phyloP scores from a whole-genome alignment of 2,888 invertebrate genomes.

The Ophion slaviceki region DNA sequence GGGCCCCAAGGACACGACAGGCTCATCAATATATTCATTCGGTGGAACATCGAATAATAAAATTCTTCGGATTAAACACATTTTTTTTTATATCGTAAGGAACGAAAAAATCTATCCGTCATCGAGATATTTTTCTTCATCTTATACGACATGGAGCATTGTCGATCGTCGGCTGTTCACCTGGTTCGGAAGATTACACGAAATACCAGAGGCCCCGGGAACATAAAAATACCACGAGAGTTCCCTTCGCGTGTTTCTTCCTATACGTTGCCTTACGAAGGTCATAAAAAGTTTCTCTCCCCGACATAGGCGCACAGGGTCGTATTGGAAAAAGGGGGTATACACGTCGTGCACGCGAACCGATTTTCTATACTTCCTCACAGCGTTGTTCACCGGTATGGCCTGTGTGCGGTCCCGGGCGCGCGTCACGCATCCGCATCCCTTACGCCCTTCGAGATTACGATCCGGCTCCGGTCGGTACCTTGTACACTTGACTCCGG shows the following conservation, averaged over 20 bases:
- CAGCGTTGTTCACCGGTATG: conserved; percentile 29
- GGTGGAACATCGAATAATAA: neutral
- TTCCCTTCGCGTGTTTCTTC: conserved; percentile 47
- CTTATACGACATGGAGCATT: neutral
- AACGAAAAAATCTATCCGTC: neutral
- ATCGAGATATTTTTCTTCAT: neutral
- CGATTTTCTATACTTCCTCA: conserved; percentile 62
- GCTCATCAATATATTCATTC: too few species aligned
- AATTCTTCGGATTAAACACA: neutral
- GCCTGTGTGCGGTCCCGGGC: conserved; percentile 48
- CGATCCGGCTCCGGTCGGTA: conserved; percentile 26
- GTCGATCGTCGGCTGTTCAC: conserved; percentile 18
- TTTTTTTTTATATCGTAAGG: neutral
- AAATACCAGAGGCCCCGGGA: conserved; percentile 33
- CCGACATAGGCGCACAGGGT: conserved; percentile 46
- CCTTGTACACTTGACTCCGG: conserved; percentile 8
- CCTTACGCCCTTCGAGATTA: conserved; percentile 37
- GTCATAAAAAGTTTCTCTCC: conserved; percentile 57
- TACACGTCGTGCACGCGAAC: conserved; percentile 51
- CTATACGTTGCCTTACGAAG: conserved; percentile 34
- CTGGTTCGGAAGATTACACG: conserved; percentile 17
- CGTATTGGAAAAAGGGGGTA: conserved; percentile 43
- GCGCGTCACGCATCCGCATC: conserved; percentile 49
- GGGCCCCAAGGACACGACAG: too few species aligned
- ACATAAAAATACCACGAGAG: conserved; percentile 58